Base-by-base conservation (phyloP, 2,888 invertebrate species). In the Fragum fragum region DNA sequence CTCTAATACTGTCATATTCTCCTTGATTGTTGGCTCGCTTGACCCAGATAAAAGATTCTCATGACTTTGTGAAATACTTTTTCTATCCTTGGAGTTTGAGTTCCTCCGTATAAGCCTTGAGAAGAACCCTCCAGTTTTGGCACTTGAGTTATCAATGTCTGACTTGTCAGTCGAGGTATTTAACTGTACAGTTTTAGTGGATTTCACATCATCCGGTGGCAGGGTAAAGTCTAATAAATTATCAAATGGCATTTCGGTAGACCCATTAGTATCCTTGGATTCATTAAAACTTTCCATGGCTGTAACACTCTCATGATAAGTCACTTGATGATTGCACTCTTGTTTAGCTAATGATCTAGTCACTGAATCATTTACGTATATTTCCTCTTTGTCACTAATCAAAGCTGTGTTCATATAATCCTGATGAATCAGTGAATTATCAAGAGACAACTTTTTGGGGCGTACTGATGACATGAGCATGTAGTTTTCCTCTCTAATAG, bases 51-150 rank as follows among this genome's bases (percentile, higher is more conserved):
- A 59, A 42, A 91, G 77, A 80, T 91, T 92, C 76, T 92, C 92
- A 70, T 90, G 90, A 81, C 90, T 90, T 69, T 90, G 91, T 71
- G 89, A 88, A 26, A 90, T 83, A 76, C 83, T 88, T 77, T 91
- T 91, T 73, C 90, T 87, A 66, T 91, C 92, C 32, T 88, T 88
- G 32, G 92, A 83, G 36, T 66, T 66, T 29, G 92, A 82, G 79
- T 91, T 92, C 68, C 92, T 87, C 53, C 92, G 80, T 28, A 91
- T 91, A 3, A 92, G 85, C 57, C 92, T 79, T 9, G 91, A 87
- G 21, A 92, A 88, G 79, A 92, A 92, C 2, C 92, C 91, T 53
- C 88, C 84, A 69, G 82, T 85, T 81, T 88, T 88, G 7, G 75
- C 78, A 36, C 61, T 79, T 28, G 76, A 55, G 70, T 59, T 77